Percentiles rank a stretch among this genome's conserved stretches.
phyloP scores from a whole-genome alignment of 35 echinoderm and acorn worm species.

The Amphiura filiformis region DNA sequence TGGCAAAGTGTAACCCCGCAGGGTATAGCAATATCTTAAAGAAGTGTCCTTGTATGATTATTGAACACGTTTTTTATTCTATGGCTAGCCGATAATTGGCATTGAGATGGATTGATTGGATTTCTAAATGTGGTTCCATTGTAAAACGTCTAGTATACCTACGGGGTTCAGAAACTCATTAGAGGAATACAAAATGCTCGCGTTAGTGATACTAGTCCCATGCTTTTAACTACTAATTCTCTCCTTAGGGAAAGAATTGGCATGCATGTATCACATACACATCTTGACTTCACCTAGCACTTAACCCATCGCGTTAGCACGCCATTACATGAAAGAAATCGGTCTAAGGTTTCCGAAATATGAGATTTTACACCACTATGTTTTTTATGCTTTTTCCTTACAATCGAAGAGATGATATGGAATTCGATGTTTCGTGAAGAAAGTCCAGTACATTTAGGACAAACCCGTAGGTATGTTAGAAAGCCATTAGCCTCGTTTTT shows the following conservation, averaged over 20 bases:
- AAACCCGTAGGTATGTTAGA: too few species aligned
- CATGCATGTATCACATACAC: not conserved
- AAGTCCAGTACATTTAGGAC: too few species aligned
- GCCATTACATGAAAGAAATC: not conserved
- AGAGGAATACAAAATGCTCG: not conserved
- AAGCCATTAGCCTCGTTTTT: too few species aligned
- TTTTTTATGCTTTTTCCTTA: too few species aligned
- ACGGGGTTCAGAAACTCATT: not conserved
- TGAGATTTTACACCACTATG: not conserved
- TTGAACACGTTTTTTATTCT: not conserved
- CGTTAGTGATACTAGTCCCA: constrained; percentile 3
- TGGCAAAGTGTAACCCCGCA: not conserved
- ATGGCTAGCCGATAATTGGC: not conserved
- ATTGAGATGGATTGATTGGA: not conserved
- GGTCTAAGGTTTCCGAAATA: not conserved
- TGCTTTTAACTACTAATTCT: constrained; percentile 13
- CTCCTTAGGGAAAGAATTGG: not conserved
- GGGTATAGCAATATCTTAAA: not conserved
- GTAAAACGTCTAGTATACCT: not conserved
- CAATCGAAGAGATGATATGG: too few species aligned
- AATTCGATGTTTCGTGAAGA: too few species aligned
- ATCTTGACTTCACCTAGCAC: not conserved
- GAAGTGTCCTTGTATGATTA: not conserved
- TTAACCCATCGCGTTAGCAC: not conserved
- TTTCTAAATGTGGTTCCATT: constrained; percentile 5